Percentiles rank a stretch among this genome's conserved stretches.
These are phyloP conservation scores for Rhinichthys osculus DNA, from an alignment of 2,797 vertebrate genomes.

Conservation along the genomic window DNA sequence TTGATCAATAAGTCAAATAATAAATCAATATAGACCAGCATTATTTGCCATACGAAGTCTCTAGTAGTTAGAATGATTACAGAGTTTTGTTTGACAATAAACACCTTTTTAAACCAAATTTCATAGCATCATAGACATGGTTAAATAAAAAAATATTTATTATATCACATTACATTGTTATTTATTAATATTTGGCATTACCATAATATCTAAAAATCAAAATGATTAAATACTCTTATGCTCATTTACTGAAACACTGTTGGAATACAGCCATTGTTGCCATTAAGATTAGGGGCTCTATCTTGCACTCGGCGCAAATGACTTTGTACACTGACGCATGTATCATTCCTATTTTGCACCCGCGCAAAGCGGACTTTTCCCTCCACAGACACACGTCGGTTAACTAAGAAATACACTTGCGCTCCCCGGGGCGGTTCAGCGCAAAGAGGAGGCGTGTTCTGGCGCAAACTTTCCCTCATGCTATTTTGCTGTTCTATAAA, in stretches of 20 bases:
- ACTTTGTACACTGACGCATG: too few species aligned
- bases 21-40: constrained; percentile 29
- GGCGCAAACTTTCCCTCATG: too few species aligned
- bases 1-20: constrained; percentile 33
- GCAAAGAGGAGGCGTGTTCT: too few species aligned
- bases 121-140: background rate
- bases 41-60: background rate
- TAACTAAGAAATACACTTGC: too few species aligned
- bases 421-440: too few species aligned
- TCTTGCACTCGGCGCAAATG: too few species aligned
- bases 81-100: constrained; percentile 10
- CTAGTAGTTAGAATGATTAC: constrained; percentile 2
- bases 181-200: background rate
- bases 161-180: background rate
- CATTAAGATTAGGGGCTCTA: background rate
- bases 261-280: background rate
- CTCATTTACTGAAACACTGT: background rate
- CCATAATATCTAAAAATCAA: background rate
- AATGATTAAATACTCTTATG: background rate
- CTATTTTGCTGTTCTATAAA: too few species aligned
- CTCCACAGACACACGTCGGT: too few species aligned
- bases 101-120: background rate
- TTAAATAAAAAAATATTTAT: background rate
- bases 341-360: too few species aligned
- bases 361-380: too few species aligned